Base-by-base conservation (phyloP, 2,797 vertebrate species). In the Zenarchopterus dispar region DNA sequence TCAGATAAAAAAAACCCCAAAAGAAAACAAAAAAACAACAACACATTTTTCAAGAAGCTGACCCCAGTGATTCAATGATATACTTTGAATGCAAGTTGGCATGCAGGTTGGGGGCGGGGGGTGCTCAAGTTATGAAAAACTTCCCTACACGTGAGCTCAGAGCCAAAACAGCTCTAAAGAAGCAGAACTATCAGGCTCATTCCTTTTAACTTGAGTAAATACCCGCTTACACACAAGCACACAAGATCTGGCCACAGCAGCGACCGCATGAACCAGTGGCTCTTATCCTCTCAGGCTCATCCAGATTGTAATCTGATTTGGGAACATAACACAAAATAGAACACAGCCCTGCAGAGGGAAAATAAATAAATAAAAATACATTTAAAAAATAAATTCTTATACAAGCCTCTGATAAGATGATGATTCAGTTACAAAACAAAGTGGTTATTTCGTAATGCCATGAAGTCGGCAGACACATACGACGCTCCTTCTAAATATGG, bases 341-440 rank as follows among this genome's bases (percentile, higher is more conserved):
- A 31, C n/a, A 26, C 1, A 5, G 5, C 41, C 10, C 31, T 8
- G 9, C 8, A 19, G 60, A 53, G 56, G 66, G 71, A 62, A 67
- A 47, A 74, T 64, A 21, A 76, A 64, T 17, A 56, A 51, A 47
- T 2, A 24, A 24, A 24, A 28, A 8, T 4, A 6, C n/a, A n/a
- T 73, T 63, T 66, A 47, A 75, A 65, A 21, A 76, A 65, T 16
- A 56, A 49, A 50, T 8, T 3, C 16, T 78, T 73, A 42, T 17
- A 65, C 28, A 80, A 78, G 10, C 1, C 1, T 1, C 2, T 22
- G 43, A 62, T 53, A 70, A 19, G 26, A 56, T 17, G 31, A 46
- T 39, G 41, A 44, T 31, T 44, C 2, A 21, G 11, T 39, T 56
- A 57, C 31, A 54, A 43, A 54, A 46, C n/a, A 48, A 8, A 2